Base-by-base conservation (phyloP, 1,140 invertebrate genomes). In the Elymnias hypermnestra region DNA sequence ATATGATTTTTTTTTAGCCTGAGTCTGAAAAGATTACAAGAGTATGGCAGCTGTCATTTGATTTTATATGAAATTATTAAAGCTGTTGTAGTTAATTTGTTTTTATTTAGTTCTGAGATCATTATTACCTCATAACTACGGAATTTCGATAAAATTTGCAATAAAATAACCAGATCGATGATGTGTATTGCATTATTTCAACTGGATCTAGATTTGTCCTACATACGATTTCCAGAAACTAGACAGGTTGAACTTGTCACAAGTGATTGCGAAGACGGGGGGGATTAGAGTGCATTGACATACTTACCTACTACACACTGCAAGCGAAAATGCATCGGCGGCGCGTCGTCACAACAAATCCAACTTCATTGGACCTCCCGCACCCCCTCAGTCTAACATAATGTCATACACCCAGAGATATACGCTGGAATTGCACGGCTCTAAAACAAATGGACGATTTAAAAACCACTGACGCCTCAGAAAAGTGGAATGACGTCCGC, bases 401-500 rank as follows among this genome's bases (percentile, higher is more conserved):
- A 18, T 33, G 21, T 38, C 23, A 50, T 31, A 51, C 28, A 43
- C 42, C 29, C 59, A 42, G 39, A 44, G 39, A 23, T 38, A 57
- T 37, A 44, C 37, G 21, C 41, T 31, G 39, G 21, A 22, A 33
- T 42, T 39, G 38, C 49, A n/a, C 23, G 61, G 71, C 31, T 70
- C 76, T 53, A 47, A 18, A 41, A 58, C 65, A n/a, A 40, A 5
- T 63, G 68, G 79, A 58, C 46, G 45, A 49, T 53, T 63, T 70
- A 70, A 56, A 63, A 69, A 67, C 66, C 64, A 73, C 68, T 75
- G 67, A 82, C 65, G 67, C 64, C 65, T 77, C 63, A 72, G 79
- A 79, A 83, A 83, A 83, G 79, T 82, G 73, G 79, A 82, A 79
- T 83, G 79, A 83, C 71, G 77, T 84, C 67, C 75, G 64, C 62